Conservation (phyloP, 2,888 invertebrate species). For the Torymus tubicola region DNA sequence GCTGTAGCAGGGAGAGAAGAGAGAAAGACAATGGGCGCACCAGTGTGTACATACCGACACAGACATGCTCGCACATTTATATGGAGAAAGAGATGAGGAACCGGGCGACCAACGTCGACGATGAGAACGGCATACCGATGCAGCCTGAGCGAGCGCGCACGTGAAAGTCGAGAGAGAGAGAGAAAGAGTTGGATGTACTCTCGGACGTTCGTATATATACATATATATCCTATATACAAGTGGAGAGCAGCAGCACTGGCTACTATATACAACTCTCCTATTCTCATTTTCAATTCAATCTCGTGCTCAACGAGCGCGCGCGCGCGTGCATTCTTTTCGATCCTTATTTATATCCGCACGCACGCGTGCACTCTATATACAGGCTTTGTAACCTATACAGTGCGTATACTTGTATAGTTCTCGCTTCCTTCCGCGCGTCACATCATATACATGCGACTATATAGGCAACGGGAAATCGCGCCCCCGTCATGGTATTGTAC, state of each 20-base stretch:
- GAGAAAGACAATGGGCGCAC: constrained; percentile 37
- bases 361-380: not conserved
- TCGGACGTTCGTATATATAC: too few species aligned
- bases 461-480: too few species aligned
- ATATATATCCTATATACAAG: too few species aligned
- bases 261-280: not conserved
- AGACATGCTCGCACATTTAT: not conserved
- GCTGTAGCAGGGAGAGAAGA: too few species aligned
- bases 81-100: constrained; percentile 19
- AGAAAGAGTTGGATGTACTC: not conserved
- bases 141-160: not conserved
- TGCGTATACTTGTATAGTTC: too few species aligned
- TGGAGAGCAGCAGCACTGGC: too few species aligned
- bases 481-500: too few species aligned
- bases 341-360: constrained; percentile 22
- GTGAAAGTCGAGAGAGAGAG: constrained; percentile 48
- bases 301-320: constrained; percentile 7
- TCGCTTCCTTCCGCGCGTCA: too few species aligned
- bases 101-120: not conserved
- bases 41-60: not conserved
- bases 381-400: too few species aligned
- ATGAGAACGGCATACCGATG: constrained; percentile 40
- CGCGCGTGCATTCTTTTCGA: constrained; percentile 9
- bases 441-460: too few species aligned
- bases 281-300: constrained; percentile 35